phyloP scores from a whole-genome alignment of 2,113 vertebrate genomes.

The Cryptotis parvus region DNA sequence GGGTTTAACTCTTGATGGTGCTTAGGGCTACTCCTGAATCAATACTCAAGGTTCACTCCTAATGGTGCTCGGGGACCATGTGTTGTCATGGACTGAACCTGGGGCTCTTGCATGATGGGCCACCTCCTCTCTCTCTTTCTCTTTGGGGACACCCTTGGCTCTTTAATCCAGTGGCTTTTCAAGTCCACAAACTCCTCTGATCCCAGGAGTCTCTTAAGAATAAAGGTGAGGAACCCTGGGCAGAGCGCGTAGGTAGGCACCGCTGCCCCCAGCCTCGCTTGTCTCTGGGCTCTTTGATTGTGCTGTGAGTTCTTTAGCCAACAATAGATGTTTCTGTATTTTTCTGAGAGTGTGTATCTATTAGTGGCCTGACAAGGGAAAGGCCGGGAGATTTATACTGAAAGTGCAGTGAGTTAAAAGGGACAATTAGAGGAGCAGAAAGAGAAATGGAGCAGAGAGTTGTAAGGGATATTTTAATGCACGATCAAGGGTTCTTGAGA shows the following conservation, averaged over 20 bases:
- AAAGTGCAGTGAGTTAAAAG: slow-evolving; percentile 86
- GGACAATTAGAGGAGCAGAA: slow-evolving; percentile 87
- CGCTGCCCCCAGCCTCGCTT: not conserved
- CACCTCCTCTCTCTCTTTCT: not conserved
- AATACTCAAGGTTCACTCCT: no score
- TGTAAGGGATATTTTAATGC: slow-evolving; percentile 87
- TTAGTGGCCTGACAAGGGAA: slow-evolving; percentile 84
- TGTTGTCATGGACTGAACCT: no score
- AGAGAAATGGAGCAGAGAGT: slow-evolving; percentile 83
- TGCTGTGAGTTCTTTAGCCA: slow-evolving; percentile 85
- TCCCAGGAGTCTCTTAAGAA: not conserved
- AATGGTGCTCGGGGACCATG: no score
- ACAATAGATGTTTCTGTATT: slow-evolving; percentile 85
- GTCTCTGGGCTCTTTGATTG: slow-evolving; percentile 62
- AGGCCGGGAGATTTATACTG: slow-evolving; percentile 81
- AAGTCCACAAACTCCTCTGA: not conserved
- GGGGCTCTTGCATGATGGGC: no score
- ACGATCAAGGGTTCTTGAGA: slow-evolving; percentile 85
- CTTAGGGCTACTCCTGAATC: no score
- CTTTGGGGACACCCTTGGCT: not conserved
- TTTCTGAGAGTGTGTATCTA: slow-evolving; percentile 80
- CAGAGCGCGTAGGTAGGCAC: slow-evolving; percentile 50
- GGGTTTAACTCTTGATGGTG: no score
- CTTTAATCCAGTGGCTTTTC: not conserved
- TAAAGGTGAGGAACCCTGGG: not conserved